Evolutionary conservation across 1,140 invertebrate species (phyloP).

Genomic region (Trichogramma pretiosum): DNA sequence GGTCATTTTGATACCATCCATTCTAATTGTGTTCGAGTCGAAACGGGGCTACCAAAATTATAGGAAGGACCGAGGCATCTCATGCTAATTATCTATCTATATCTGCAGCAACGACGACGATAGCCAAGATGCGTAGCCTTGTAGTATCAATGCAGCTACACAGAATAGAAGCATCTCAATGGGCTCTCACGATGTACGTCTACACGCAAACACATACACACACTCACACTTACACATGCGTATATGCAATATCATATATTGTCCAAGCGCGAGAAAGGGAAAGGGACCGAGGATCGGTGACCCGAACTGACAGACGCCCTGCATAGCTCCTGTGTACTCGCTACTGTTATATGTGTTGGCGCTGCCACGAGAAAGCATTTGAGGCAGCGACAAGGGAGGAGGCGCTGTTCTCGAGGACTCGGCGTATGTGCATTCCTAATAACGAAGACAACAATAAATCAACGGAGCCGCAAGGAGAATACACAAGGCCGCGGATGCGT

Average conservation of each 20-base stretch:
- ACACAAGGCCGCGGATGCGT: slow-evolving; percentile 46
- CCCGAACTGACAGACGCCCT: slow-evolving; percentile 32
- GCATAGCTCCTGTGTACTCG: no score
- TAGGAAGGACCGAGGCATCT: slow-evolving; percentile 30
- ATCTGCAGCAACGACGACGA: slow-evolving; percentile 35
- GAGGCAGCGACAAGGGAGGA: not conserved
- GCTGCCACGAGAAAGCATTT: not conserved
- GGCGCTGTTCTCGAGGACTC: slow-evolving; percentile 13
- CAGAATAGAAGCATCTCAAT: slow-evolving; percentile 44
- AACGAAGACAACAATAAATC: slow-evolving; percentile 49
- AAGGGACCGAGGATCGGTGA: slow-evolving; percentile 4
- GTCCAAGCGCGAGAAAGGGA: slow-evolving; percentile 21
- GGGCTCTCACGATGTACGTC: slow-evolving; percentile 34
- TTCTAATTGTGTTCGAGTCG: slow-evolving; percentile 12
- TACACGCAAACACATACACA: no score
- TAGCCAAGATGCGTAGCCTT: no score
- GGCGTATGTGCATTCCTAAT: slow-evolving; percentile 45
- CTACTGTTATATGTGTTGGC: no score
- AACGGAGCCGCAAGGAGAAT: slow-evolving; percentile 46
- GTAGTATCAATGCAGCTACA: no score
- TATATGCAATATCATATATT: slow-evolving; percentile 38
- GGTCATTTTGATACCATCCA: slow-evolving; percentile 1
- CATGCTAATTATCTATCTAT: slow-evolving; percentile 46
- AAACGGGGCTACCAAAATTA: slow-evolving; percentile 23
- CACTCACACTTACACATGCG: no score